Evolutionary conservation across 2,797 vertebrate genomes (phyloP).

Genomic region (Syndactyla subalaris): DNA sequence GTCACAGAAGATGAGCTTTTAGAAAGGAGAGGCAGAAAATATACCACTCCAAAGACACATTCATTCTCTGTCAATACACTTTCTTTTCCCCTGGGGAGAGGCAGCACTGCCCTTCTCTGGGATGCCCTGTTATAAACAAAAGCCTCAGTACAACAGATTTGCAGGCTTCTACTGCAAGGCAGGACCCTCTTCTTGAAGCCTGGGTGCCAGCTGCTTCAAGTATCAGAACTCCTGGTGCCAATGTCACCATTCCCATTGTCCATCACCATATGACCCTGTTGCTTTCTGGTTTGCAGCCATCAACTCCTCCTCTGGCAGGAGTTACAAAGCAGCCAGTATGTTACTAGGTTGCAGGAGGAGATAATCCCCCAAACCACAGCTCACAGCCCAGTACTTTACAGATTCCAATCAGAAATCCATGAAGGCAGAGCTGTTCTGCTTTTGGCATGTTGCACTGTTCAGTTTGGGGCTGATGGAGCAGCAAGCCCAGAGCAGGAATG

Average conservation of each 20-base stretch:
- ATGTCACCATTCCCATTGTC: fast-evolving
- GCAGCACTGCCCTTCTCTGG: neutral
- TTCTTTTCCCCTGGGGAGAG: neutral
- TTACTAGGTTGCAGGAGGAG: neutral
- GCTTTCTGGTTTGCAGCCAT: neutral
- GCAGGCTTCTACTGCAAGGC: neutral
- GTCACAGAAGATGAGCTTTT: neutral
- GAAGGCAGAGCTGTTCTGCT: neutral
- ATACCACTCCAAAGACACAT: neutral
- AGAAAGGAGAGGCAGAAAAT: neutral
- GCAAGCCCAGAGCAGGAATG: neutral
- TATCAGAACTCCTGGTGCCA: neutral
- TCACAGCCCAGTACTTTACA: neutral
- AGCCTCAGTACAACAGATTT: neutral
- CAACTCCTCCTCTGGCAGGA: neutral
- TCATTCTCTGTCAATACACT: neutral
- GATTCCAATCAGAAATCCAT: neutral
- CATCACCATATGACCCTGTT: fast-evolving
- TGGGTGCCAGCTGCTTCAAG: neutral
- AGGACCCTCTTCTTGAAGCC: neutral
- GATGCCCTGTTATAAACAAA: fast-evolving
- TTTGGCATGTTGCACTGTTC: fast-evolving
- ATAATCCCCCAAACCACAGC: neutral
- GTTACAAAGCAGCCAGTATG: neutral
- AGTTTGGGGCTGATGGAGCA: neutral